Conservation (phyloP, 2,113 vertebrate species). For the Zootoca vivipara region DNA sequence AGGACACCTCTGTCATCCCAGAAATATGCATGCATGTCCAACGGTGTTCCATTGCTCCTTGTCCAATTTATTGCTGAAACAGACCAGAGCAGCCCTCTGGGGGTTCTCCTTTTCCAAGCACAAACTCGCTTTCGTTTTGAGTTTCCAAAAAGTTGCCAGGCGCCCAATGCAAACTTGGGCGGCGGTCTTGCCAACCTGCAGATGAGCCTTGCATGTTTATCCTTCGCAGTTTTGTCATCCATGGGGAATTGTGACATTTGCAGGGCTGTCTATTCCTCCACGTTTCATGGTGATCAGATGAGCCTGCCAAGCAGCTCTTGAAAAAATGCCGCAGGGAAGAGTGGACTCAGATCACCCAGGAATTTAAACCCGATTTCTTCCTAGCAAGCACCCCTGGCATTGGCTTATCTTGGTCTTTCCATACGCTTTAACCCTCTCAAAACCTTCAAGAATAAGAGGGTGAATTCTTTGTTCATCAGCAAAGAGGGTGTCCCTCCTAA, state of each 20-base stretch:
- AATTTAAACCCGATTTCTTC: not conserved
- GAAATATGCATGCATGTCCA: too few relatives aligned
- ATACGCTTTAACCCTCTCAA: not conserved
- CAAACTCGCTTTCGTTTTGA: not conserved
- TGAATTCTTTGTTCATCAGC: not conserved
- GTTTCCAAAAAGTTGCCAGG: not conserved
- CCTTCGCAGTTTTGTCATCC: not conserved
- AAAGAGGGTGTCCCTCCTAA: not conserved
- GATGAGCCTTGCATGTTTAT: not conserved
- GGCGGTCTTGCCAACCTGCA: too few relatives aligned
- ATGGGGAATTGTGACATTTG: rapidly evolving
- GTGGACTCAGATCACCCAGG: not conserved
- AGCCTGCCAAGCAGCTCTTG: rapidly evolving
- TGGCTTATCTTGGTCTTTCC: rapidly evolving
- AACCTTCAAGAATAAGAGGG: not conserved
- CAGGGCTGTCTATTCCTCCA: not conserved
- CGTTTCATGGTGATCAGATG: rapidly evolving
- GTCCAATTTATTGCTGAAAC: not conserved
- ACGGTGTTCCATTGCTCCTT: too few relatives aligned
- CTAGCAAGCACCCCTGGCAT: rapidly evolving
- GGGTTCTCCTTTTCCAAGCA: not conserved
- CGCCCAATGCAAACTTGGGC: not conserved
- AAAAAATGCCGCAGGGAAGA: not conserved
- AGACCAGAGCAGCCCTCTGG: not conserved
- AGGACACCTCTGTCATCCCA: not conserved